Evolutionary conservation across 53 echinoderm and acorn worm genomes (phyloP), one percentile per base, ranked within the genome.

Genomic region (Astropecten irregularis): DNA sequence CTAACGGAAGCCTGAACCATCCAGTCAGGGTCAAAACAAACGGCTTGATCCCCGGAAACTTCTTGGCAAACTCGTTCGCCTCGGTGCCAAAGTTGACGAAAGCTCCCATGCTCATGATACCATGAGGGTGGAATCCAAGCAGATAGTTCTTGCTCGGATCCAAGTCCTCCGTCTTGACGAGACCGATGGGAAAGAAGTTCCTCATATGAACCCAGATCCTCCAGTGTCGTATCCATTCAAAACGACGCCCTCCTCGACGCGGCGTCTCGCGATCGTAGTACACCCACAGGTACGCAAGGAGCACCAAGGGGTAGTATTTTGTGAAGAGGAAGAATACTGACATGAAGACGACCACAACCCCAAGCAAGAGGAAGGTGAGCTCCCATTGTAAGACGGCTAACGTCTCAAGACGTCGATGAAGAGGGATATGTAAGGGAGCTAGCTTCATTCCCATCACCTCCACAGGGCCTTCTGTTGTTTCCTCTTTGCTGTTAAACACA

Each of bases 81-180:
- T 96, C 96, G 2, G 96, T 89, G 0, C 73, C 89, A 49, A 96
- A 96, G 53, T 91, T 88, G 15, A 91, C 73, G 46, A 93, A 93
- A 10, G 89, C 87, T 3, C 96, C 96, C 66, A 91, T 91, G 61
- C 89, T 91, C 93, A 96, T 91, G n/a, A 96, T 91, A 0, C 96
- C 96, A 27, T 95, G 95, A 0, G 95, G 95, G 62, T 95, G 95
- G 57, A 89, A 93, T 0, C 93, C 95, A 23, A 88, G 48, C 21
- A 96, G 59, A 65, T 96, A 89, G 81, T 91, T 91, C 26, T 85
- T 71, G 34, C 34, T 69, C 0, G 93, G 93, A 54, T 93, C 93
- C 6, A 96, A 76, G 31, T 93, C 96, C 16, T 87, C 81, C 0
- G 93, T 96, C 81, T 96, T 96, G 74, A 86, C 67, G 20, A 96